Evolutionary conservation across 2,888 invertebrate genomes (phyloP), one percentile per base, ranked within the genome.

Genomic region (Campoplex capitator): DNA sequence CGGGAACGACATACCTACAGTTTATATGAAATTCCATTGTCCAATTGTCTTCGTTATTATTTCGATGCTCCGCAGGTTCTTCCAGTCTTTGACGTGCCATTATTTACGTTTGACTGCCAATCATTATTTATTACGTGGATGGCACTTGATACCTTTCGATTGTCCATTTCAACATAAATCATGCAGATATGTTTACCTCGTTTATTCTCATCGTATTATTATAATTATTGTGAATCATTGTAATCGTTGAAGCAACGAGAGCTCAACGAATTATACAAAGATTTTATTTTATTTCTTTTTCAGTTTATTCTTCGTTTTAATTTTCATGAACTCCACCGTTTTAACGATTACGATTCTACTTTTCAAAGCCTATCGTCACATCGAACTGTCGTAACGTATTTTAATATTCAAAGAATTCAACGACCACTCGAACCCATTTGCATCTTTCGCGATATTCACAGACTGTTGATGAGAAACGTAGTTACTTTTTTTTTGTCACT

Each of bases 21-120:
- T 82, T 89, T 88, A 89, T 89, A 88, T 86, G 88, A 90, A 90
- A 91, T 90, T 90, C 89, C 87, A 84, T 84, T 73, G 65, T 79
- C 80, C 85, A 85, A 70, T 81, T 82, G 71, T 87, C 86, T 87
- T 86, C 62, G 78, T 83, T 70, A 87, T 88, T 88, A 89, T 89
- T 89, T 86, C 81, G 38, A 78, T 75, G 81, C 67, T 76, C 32
- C 32, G 7, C 48, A 54, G 32, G 32, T 51, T 54, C 48, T 84
- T 51, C 23, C 13, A 28, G n/a, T 65, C 76, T 48, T 65, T 76
- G 38, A n/a, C 76, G 65, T 32, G 45, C 28, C 11, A 23, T 76
- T 23, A 65, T 76, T 42, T 48, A n/a, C 45, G 45, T 48, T 48
- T 38, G 28, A 28, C 58, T 58, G 58, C 23, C 58, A 58, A 67